These are phyloP conservation scores for Aphelenchoides avenae DNA, from an alignment of 1,140 invertebrate genomes.

Conservation along the genomic window DNA sequence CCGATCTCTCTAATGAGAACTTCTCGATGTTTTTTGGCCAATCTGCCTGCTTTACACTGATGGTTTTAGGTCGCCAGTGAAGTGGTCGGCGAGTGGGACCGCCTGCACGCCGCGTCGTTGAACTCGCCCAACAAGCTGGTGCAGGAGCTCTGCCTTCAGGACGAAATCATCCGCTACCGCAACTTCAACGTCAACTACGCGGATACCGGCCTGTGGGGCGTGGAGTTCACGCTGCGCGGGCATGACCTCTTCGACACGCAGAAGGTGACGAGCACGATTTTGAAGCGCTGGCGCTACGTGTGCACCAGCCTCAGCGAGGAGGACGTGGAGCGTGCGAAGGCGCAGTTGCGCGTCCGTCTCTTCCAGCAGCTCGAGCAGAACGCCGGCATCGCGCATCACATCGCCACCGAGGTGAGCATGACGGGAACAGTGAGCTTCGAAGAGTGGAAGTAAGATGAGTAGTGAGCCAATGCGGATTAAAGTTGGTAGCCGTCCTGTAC, in stretches of 20 bases:
- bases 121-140: constrained; percentile 82
- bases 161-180: constrained; percentile 77
- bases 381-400: constrained; percentile 29
- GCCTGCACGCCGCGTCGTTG: constrained; percentile 79
- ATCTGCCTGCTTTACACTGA: too few relatives aligned
- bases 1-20: too few relatives aligned
- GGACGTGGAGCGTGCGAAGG: constrained; percentile 43
- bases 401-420: constrained; percentile 37
- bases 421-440: too few relatives aligned
- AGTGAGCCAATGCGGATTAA: too few relatives aligned
- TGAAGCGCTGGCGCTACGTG: constrained; percentile 37
- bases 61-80: constrained; percentile 20
- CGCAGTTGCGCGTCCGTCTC: constrained; percentile 28
- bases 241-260: constrained; percentile 5
- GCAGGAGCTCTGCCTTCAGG: constrained; percentile 68
- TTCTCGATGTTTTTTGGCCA: too few relatives aligned
- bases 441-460: too few relatives aligned
- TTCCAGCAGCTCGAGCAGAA: constrained; percentile 31
- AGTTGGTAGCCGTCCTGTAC: too few relatives aligned
- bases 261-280: constrained; percentile 5
- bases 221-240: constrained; percentile 35
- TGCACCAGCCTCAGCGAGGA: constrained; percentile 36
- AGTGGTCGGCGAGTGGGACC: constrained; percentile 65
- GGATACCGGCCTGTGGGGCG: constrained; percentile 37
- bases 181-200: constrained; percentile 96